Base-by-base conservation (phyloP, 1,140 invertebrate genomes). In the Harpegnathos saltator region DNA sequence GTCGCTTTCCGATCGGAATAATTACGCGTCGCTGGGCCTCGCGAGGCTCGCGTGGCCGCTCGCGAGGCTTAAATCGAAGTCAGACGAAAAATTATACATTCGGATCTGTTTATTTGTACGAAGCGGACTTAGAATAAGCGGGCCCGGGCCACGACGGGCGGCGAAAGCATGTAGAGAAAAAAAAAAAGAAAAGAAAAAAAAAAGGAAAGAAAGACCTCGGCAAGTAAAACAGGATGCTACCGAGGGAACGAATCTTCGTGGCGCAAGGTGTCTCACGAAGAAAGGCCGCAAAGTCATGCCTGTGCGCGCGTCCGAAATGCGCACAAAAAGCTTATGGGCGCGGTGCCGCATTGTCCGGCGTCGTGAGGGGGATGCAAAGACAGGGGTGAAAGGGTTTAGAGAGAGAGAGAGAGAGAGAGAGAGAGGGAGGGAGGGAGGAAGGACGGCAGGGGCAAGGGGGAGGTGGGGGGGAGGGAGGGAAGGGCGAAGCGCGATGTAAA, bases 241-340 rank as follows among this genome's bases (percentile, higher is more conserved):
- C 33, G 65, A 80, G 75, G 75, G 75, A 69, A 80, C 44, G 44
- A 17, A 80, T 68, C 74, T 52, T 59, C 63, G 33, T 75, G 58
- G 74, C 33, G 68, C 83, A 85, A 86, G 75, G 83, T 86, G 83
- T 86, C 66, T 85, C 66, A 66, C 74, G 83, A 50, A 54, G 61
- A 71, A 78, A 85, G 83, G 22, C 62, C 59, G 29, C 65, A 80
- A 80, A 80, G 75, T 80, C 75, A 80, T 71, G 75, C 75, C 65
- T 71, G 75, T 24, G 75, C 75, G 75, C 75, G 75, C 75, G 75
- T 80, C 38, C 52, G 54, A 80, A 80, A 71, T 71, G 65, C 75
- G 59, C 52, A 80, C 75, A 80, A 80, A 80, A 80, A 80, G 75
- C 75, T 80, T 80, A 80, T 71, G 65, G 75, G 75, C 75, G 75